These are phyloP conservation scores for Brevimyrus niger DNA, from an alignment of 2,113 vertebrate species.

Conservation along the genomic window DNA sequence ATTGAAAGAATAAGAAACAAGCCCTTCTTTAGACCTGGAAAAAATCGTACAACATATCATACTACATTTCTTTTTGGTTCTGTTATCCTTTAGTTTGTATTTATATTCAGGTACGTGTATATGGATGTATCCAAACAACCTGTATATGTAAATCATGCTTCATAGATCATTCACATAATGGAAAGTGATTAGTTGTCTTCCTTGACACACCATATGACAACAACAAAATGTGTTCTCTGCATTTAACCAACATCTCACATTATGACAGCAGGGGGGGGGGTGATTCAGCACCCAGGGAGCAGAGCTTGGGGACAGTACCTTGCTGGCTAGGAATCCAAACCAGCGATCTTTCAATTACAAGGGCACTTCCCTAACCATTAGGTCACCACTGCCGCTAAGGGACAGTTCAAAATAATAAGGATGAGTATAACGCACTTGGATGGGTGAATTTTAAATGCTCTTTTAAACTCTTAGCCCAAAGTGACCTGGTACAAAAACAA, in stretches of 20 bases:
- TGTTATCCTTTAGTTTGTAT: background rate
- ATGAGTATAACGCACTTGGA: background rate
- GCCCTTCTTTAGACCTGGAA: background rate
- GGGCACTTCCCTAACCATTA: too few relatives aligned
- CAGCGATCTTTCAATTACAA: too few relatives aligned
- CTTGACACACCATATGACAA: too few relatives aligned
- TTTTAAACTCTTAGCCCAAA: constrained; percentile 51
- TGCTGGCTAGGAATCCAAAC: too few relatives aligned
- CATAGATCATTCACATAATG: background rate
- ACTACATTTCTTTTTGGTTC: background rate
- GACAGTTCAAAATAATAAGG: background rate
- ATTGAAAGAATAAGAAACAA: background rate
- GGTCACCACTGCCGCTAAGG: background rate
- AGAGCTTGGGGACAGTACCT: too few relatives aligned
- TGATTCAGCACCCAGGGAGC: too few relatives aligned
- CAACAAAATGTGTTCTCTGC: too few relatives aligned
- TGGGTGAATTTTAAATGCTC: background rate
- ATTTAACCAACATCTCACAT: too few relatives aligned
- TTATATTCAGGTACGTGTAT: background rate
- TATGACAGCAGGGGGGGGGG: too few relatives aligned
- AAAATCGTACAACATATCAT: background rate
- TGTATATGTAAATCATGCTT: background rate
- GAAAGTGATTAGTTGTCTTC: too few relatives aligned
- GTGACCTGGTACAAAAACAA: constrained; percentile 96
- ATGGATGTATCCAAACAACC: background rate